Base-by-base conservation (phyloP, 2,113 vertebrate genomes). In the Nannospalax galili region DNA sequence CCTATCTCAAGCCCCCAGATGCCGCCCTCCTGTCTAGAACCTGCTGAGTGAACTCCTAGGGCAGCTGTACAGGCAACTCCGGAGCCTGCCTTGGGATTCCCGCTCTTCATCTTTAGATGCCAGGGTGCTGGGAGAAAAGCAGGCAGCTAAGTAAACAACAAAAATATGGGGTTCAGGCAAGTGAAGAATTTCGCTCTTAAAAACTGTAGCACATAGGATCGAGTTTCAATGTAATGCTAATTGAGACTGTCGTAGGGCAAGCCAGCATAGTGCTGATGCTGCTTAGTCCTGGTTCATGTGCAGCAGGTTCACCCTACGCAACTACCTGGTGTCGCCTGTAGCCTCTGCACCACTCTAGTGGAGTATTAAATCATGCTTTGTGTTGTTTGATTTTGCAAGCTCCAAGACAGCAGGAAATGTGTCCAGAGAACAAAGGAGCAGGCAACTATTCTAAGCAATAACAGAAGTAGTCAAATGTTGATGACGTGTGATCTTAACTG, bases 211-310 rank as follows among this genome's bases (percentile, higher is more conserved):
- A 45, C 30, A 16, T 30, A 64, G 42, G 64, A 12, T 45, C 22
- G 64, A 30, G 52, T 67, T 16, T 95, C 84, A 86, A 64, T 10
- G 1, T 42, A 65, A 52, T 75, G 28, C 69, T 28, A 1, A 3
- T 5, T 1, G 16, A 65, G 58, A 30, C 45, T 5, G 3, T 64
- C 56, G 0, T 0, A 19, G 32, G 1, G 40, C 0, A 42, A 65
- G 30, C 12, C 30, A 65, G 35, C 12, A 26, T 30, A 2, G 11
- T 2, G 32, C 24, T 58, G 26, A 1, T 35, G 11, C 3, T 74
- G 1, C 82, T 20, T 7, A 14, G n/a, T 37, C 91, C 75, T 2
- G 19, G 65, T 35, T n/a, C 5, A 1, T 15, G 1, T 10, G 28
- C 35, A 73, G 22, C 3, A 65, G 81, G 5, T 42, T 24, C 15